Evolutionary conservation across 2,113 vertebrate species (phyloP).

Genomic region (Cephalopholis sonnerati): DNA sequence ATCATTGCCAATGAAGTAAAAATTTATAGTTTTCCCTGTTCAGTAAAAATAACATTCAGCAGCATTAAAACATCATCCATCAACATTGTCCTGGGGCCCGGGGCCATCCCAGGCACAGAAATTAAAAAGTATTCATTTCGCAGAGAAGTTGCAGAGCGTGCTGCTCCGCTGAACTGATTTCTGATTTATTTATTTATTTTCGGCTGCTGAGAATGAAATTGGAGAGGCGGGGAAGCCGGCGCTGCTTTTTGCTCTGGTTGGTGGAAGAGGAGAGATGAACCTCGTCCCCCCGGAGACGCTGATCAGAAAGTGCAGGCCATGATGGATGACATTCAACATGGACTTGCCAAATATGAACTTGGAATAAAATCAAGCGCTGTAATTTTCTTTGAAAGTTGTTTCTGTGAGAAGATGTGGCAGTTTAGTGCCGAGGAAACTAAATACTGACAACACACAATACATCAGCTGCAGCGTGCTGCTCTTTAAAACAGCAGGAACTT

Average conservation of each 20-base stretch:
- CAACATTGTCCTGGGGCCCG: slow-evolving; percentile 93
- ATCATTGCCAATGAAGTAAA: slow-evolving; percentile 98
- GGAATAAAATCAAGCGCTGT: slow-evolving; percentile 53
- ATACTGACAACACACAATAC: background rate
- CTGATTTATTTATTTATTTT: slow-evolving; percentile 16
- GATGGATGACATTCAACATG: slow-evolving; percentile 68
- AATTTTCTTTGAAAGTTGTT: slow-evolving; percentile 53
- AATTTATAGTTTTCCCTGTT: slow-evolving; percentile 99
- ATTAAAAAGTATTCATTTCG: slow-evolving; percentile 99
- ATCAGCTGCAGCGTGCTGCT: no score
- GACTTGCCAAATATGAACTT: slow-evolving; percentile 72
- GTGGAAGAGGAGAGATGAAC: slow-evolving; percentile 63
- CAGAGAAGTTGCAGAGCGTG: slow-evolving; percentile 90
- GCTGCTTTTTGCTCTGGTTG: slow-evolving; percentile 46
- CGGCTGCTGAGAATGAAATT: slow-evolving; percentile 81
- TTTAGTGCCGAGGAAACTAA: background rate
- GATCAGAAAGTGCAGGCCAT: slow-evolving; percentile 46
- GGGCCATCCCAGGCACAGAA: slow-evolving; percentile 89
- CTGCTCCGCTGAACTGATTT: slow-evolving; percentile 83
- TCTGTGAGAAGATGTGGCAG: background rate
- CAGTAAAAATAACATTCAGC: slow-evolving; percentile 99
- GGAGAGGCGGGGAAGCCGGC: slow-evolving; percentile 80
- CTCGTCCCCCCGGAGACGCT: slow-evolving; percentile 33
- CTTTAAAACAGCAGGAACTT: no score
- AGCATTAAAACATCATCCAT: slow-evolving; percentile 99